Evolutionary conservation across 2,113 vertebrate genomes (phyloP).

Genomic region (Myrmophylax atrothorax): DNA sequence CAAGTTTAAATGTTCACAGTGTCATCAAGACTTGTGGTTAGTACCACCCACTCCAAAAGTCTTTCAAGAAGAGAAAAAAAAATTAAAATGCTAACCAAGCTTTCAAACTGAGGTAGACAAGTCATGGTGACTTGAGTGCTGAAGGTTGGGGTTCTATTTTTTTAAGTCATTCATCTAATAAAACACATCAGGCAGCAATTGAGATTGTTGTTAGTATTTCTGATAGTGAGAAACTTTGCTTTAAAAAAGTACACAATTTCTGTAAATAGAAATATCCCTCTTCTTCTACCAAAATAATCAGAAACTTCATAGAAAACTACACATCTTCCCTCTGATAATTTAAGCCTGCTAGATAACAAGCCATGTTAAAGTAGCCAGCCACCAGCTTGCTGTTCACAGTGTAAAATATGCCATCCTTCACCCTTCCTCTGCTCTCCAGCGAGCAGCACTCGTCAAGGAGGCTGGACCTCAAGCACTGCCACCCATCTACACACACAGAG

Average conservation of each 20-base stretch:
- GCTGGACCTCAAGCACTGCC: neutral
- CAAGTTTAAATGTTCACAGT: neutral
- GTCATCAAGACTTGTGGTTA: neutral
- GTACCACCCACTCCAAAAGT: neutral
- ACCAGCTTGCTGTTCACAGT: conserved; percentile 25
- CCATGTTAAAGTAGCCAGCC: neutral
- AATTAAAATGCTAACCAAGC: neutral
- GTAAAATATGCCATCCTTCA: neutral
- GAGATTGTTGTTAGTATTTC: neutral
- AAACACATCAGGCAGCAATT: neutral
- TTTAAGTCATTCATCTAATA: neutral
- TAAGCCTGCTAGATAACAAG: neutral
- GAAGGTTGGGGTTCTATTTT: neutral
- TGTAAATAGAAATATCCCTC: conserved; percentile 38
- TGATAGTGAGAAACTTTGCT: neutral
- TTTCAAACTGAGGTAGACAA: conserved; percentile 71
- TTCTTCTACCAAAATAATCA: conserved; percentile 55
- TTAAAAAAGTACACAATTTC: conserved; percentile 19
- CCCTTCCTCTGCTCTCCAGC: neutral
- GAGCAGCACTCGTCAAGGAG: neutral
- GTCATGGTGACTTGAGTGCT: neutral
- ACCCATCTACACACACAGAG: neutral
- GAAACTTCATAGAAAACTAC: conserved; percentile 45
- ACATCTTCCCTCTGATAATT: neutral
- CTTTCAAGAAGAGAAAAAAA: neutral